These are phyloP conservation scores for Euglossa dilemma DNA, from an alignment of 1,140 invertebrate species.

Conservation along the genomic window DNA sequence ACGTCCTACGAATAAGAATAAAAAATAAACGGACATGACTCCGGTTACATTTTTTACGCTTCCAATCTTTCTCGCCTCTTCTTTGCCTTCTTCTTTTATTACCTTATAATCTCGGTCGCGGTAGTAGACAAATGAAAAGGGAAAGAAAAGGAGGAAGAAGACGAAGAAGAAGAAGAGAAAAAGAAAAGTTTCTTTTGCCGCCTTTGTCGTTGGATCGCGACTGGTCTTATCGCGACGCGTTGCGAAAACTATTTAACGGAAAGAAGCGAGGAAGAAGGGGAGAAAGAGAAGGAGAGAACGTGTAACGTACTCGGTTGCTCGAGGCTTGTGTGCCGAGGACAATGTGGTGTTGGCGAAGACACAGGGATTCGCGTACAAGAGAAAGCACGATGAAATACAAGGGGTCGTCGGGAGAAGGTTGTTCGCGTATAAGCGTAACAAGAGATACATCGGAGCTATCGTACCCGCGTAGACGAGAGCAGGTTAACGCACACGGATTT, in stretches of 20 bases:
- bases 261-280: neutral
- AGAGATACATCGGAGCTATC: constrained; percentile 47
- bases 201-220: neutral
- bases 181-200: constrained; percentile 29
- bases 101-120: no score
- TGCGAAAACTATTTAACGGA: neutral
- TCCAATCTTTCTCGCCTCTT: no score
- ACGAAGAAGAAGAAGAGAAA: no score
- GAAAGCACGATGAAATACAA: constrained; percentile 41
- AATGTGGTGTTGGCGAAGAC: neutral
- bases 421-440: constrained; percentile 36
- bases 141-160: no score
- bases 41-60: no score
- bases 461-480: constrained; percentile 31
- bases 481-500: constrained; percentile 20
- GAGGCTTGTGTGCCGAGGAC: neutral
- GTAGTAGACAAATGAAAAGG: no score
- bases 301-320: constrained; percentile 30
- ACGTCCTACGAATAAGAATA: constrained; percentile 84
- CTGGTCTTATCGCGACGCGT: neutral
- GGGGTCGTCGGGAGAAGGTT: constrained; percentile 3
- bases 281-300: neutral
- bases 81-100: no score
- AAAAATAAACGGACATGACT: no score
- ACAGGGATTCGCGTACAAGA: neutral